Evolutionary conservation across 2,797 vertebrate genomes (phyloP), one percentile per base, ranked within the genome.

Genomic region (Buceros bicornis): DNA sequence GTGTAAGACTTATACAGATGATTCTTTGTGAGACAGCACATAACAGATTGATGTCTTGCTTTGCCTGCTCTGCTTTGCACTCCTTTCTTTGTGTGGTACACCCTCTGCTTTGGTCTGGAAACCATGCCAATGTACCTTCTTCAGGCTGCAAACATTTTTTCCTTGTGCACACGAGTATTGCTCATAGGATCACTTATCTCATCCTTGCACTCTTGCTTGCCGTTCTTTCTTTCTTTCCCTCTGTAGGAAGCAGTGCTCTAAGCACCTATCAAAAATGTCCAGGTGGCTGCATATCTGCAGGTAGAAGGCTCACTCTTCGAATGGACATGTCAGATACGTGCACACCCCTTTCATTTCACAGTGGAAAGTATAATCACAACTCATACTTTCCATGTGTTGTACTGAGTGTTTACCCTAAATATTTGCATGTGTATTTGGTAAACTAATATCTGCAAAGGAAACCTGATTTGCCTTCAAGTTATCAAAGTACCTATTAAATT

Each of bases 371-470:
- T 53, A 60, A 56, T 50, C 19, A 28, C 65, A 88, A 33, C 31
- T 77, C 33, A 28, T 35, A 15, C 6, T 89, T 87, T 64, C 57
- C 1, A 1, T 42, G 15, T 67, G n/a, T 31, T 57, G 13, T 29
- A 35, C 37, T 18, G 5, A 37, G 6, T 37, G 24, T 48, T 90
- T 91, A 31, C 35, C 42, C 60, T 35, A 16, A 64, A 87, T 67
- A 89, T 53, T 87, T 84, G 33, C 20, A n/a, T 45, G 24, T 21
- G 40, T 92, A 16, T 60, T 90, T 89, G 18, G 24, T 79, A 64
- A 89, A 28, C 18, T 62, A 90, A n/a, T 91, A 85, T 93, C 94
- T 92, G 57, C 40, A 84, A 85, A 93, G n/a, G 26, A 94, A 92
- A 93, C 13, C 20, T 77, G n/a, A 67, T 84, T 66, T 95, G 17